Evolutionary conservation across 1,140 invertebrate species (phyloP).

Genomic region (Eriocheir sinensis): DNA sequence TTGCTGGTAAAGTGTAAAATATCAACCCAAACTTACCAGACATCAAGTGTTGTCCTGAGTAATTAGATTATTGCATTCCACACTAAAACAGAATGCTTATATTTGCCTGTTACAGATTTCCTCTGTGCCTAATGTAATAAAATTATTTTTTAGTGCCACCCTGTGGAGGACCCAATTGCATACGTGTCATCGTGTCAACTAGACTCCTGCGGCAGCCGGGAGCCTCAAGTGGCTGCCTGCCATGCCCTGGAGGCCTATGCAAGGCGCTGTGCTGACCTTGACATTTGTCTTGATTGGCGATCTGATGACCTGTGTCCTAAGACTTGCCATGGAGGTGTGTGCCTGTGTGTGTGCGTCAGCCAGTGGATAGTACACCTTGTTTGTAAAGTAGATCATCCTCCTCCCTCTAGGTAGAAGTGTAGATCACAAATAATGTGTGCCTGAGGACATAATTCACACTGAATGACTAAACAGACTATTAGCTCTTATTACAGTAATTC

Average conservation of each 20-base stretch:
- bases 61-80: no score
- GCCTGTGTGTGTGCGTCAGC: background rate
- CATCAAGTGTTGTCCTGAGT: no score
- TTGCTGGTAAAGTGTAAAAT: no score
- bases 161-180: slow-evolving; percentile 86
- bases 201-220: slow-evolving; percentile 85
- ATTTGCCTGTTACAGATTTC: background rate
- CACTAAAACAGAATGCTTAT: no score
- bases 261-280: slow-evolving; percentile 86
- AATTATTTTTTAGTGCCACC: slow-evolving; percentile 85
- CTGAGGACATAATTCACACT: no score
- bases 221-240: slow-evolving; percentile 84
- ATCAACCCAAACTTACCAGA: no score
- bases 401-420: no score
- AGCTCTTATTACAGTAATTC: no score
- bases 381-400: no score
- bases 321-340: slow-evolving; percentile 82
- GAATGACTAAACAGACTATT: no score
- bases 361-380: no score
- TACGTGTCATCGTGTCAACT: slow-evolving; percentile 88
- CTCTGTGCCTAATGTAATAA: background rate
- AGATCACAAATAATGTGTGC: no score
- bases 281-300: slow-evolving; percentile 89
- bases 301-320: slow-evolving; percentile 85
- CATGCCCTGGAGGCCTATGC: slow-evolving; percentile 88